Base-by-base conservation (phyloP, 2,888 invertebrate species). In the Calameuta idolon region DNA sequence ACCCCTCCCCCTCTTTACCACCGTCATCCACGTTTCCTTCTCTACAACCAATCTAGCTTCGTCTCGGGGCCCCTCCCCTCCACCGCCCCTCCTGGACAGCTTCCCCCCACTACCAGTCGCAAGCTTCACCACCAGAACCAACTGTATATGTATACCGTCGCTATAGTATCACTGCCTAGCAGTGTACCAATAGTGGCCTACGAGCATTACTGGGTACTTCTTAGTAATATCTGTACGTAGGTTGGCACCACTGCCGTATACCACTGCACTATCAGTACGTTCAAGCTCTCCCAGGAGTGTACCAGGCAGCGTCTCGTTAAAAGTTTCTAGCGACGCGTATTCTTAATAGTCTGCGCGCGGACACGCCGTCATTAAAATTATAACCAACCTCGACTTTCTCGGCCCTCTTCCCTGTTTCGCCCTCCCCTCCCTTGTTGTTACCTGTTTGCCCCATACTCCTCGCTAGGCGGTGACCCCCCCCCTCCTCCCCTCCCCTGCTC, bases 301-400 rank as follows among this genome's bases (percentile, higher is more conserved):
- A 71, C 71, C 71, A 83, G 82, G 85, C 86, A 87, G 86, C 89
- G 89, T 90, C 91, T 91, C 91, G 91, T 91, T 91, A 91, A 91
- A 91, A 91, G 91, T 91, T 91, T 91, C 90, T 91, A 91, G 90
- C 91, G 89, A 91, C 91, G 90, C 91, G 91, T 91, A 91, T 91
- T 91, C 91, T 91, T 91, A 91, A 91, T 91, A 91, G 90, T 90
- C 91, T 88, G 90, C 87, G 90, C 90, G 89, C 91, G 91, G 90
- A 91, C 91, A 90, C 87, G 90, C 88, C 91, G 90, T 91, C 91
- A 91, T 91, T 91, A 91, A 91, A 91, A 91, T 91, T 91, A 91
- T 91, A 91, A 90, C 88, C 89, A 88, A 87, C 86, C 88, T 85
- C 37, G 34, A 35, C 30, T 37, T 35, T 34, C 74, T 23, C 31